Conservation (phyloP, 1,140 invertebrate genomes). For the Hestina assimilis region DNA sequence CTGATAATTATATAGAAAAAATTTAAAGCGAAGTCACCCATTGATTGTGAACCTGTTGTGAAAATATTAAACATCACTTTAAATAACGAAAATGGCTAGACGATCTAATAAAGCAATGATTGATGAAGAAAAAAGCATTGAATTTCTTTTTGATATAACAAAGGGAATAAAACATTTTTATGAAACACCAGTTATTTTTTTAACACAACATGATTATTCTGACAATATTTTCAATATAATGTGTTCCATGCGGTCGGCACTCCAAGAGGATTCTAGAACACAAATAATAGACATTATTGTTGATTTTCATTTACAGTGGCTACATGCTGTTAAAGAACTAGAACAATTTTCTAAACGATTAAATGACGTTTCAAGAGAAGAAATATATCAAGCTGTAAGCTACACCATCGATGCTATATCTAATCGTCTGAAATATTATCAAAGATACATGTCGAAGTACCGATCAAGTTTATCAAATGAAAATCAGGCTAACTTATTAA, state of each 20-base stretch:
- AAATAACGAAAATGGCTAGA: slow-evolving; percentile 22
- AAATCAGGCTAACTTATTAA: slow-evolving; percentile 41
- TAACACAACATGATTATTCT: slow-evolving; percentile 61
- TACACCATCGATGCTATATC: slow-evolving; percentile 58
- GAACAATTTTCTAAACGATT: slow-evolving; percentile 52
- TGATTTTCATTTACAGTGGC: slow-evolving; percentile 64
- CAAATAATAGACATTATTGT: slow-evolving; percentile 55
- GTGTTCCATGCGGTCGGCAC: slow-evolving; percentile 45
- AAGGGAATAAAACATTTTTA: slow-evolving; percentile 66
- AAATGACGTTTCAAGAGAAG: slow-evolving; percentile 41
- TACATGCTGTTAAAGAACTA: slow-evolving; percentile 56
- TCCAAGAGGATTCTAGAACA: slow-evolving; percentile 41
- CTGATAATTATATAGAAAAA: background rate
- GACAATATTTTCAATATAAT: slow-evolving; percentile 58
- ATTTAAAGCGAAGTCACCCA: too few species aligned
- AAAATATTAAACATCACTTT: too few species aligned
- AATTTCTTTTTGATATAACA: slow-evolving; percentile 60
- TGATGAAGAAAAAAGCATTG: slow-evolving; percentile 35
- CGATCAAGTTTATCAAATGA: slow-evolving; percentile 38
- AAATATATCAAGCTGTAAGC: slow-evolving; percentile 52
- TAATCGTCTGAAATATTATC: slow-evolving; percentile 50
- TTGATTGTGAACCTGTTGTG: too few species aligned
- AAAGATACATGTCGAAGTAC: slow-evolving; percentile 57
- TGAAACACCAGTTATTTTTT: slow-evolving; percentile 59
- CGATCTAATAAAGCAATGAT: slow-evolving; percentile 22